A percentile compares a stretch with the other conserved stretches of the same genome.
Conservation (phyloP, 2,888 invertebrate genomes). For the Sarcophaga caerulescens region DNA sequence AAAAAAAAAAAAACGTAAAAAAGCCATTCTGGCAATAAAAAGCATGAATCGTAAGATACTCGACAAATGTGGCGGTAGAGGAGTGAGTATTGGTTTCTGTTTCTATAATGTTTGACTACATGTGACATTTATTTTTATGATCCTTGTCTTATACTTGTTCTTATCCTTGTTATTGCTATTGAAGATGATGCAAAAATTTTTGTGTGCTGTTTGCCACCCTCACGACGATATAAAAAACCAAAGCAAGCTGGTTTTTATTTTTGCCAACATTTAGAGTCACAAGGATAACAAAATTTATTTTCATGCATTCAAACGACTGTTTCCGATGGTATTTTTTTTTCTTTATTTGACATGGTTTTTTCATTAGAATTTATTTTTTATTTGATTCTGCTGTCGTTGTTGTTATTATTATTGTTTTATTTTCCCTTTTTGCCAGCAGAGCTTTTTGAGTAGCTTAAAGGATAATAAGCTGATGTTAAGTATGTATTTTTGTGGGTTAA, state of each 20-base stretch:
- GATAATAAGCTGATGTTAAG: slow-evolving; percentile 69
- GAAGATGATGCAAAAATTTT: slow-evolving; percentile 13
- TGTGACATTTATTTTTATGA: slow-evolving; percentile 75
- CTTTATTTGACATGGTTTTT: not conserved
- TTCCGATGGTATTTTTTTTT: slow-evolving; percentile 47
- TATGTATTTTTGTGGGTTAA: slow-evolving; percentile 70
- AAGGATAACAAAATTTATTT: not conserved
- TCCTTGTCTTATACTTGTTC: slow-evolving; percentile 36
- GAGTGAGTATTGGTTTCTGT: not conserved
- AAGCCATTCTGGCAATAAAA: slow-evolving; percentile 59
- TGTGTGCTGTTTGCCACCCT: not conserved
- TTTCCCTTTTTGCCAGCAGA: slow-evolving; percentile 10
- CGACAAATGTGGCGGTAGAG: slow-evolving; percentile 12
- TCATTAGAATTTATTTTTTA: not conserved
- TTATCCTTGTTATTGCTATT: slow-evolving; percentile 27
- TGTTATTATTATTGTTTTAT: slow-evolving; percentile 36
- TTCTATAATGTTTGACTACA: slow-evolving; percentile 68
- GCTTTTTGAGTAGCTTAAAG: slow-evolving; percentile 64
- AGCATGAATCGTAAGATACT: slow-evolving; percentile 13
- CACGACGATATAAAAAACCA: not conserved
- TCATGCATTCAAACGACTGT: not conserved
- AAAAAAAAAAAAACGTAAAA: slow-evolving; percentile 34
- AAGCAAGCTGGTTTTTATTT: slow-evolving; percentile 69
- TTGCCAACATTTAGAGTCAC: not conserved
- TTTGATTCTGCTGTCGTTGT: slow-evolving; percentile 1